These are phyloP conservation scores for Egretta garzetta DNA, from an alignment of 2,113 vertebrate genomes.

Conservation along the genomic window DNA sequence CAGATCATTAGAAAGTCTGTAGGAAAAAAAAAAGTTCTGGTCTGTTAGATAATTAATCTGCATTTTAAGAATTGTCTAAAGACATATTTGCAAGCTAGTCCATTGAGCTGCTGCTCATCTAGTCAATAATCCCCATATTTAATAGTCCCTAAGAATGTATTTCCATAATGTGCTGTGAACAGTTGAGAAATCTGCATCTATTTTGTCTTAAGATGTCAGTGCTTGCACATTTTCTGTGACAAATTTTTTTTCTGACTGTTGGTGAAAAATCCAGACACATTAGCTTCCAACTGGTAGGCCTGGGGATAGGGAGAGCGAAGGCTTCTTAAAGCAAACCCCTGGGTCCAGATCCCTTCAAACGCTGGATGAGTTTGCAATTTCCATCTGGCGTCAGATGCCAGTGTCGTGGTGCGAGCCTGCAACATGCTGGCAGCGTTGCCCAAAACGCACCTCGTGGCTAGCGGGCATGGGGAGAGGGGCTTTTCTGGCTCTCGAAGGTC, in stretches of 20 bases:
- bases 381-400: not conserved
- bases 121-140: conserved; percentile 62
- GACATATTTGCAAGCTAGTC: conserved; percentile 52
- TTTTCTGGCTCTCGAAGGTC: not conserved
- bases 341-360: not conserved
- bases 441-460: accelerated
- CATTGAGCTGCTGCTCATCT: conserved; percentile 21
- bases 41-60: conserved; percentile 65
- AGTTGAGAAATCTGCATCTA: conserved; percentile 48
- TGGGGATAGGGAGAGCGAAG: not conserved
- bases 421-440: accelerated
- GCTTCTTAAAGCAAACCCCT: not conserved
- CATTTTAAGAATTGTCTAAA: conserved; percentile 55
- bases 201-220: conserved; percentile 64
- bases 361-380: not conserved
- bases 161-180: conserved; percentile 50
- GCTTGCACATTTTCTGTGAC: conserved; percentile 29
- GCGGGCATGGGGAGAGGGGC: accelerated
- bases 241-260: not conserved
- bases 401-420: not conserved
- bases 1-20: conserved; percentile 51
- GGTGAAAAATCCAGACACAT: not conserved
- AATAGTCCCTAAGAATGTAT: conserved; percentile 60
- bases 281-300: not conserved
- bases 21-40: conserved; percentile 5